Evolutionary conservation across 2,113 vertebrate genomes (phyloP).

Genomic region (Psittacula cyanocephala): DNA sequence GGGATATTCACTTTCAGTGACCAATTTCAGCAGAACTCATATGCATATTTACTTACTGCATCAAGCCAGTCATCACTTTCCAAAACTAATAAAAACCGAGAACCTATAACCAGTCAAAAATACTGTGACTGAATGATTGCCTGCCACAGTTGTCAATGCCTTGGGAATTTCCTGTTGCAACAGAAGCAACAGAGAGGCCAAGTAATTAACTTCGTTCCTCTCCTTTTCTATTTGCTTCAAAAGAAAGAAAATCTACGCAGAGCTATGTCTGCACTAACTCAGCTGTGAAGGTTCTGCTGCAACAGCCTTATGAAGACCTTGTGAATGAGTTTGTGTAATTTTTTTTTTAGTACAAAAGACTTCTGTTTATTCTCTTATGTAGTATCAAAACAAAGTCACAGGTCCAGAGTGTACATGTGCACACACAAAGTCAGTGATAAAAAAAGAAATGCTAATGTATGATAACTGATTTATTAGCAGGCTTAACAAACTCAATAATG

Average conservation of each 20-base stretch:
- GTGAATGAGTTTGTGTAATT: background rate
- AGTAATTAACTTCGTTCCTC: background rate
- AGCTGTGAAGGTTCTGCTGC: background rate
- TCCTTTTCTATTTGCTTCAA: background rate
- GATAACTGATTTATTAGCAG: background rate
- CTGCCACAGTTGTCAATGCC: background rate
- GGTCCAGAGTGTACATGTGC: accelerated
- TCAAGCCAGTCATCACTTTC: background rate
- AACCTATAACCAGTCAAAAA: background rate
- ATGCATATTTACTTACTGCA: background rate
- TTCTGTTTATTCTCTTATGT: background rate
- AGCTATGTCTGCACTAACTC: background rate
- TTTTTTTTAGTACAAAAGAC: background rate
- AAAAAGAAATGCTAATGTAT: background rate
- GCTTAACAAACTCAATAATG: background rate
- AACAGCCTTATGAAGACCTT: background rate
- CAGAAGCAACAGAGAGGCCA: background rate
- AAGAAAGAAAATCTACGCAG: background rate
- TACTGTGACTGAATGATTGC: background rate
- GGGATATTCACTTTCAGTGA: background rate
- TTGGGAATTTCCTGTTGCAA: background rate
- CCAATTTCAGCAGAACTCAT: background rate
- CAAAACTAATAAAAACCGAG: background rate
- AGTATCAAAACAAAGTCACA: background rate
- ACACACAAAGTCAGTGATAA: background rate